Conservation (phyloP, 2,797 vertebrate species). For the Galaxias olidus region DNA sequence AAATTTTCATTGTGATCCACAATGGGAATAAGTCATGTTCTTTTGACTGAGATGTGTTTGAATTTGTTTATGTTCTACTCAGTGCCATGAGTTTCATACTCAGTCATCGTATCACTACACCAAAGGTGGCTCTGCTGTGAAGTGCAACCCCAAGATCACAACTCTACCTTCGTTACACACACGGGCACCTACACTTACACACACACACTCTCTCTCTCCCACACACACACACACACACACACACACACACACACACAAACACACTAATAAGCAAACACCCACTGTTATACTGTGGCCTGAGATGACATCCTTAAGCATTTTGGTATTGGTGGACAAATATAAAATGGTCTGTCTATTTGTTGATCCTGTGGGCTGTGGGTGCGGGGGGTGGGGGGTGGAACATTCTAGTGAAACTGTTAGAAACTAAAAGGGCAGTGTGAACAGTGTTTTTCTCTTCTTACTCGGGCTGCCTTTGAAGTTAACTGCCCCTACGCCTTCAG, state of each 20-base stretch:
- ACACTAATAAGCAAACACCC: conserved; percentile 13
- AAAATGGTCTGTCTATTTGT: conserved; percentile 46
- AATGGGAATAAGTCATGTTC: conserved; percentile 8
- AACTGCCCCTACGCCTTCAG: conserved; percentile 64
- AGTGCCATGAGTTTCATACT: conserved; percentile 52
- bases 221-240: conserved; percentile 17
- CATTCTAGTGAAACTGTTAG: conserved; percentile 19
- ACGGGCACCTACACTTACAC: neutral
- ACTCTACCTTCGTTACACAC: conserved; percentile 12
- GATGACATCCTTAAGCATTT: conserved; percentile 5
- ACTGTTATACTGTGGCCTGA: conserved; percentile 11
- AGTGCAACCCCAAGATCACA: conserved; percentile 38
- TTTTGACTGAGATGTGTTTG: conserved; percentile 46
- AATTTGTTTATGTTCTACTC: conserved; percentile 29
- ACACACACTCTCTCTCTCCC: conserved; percentile 9
- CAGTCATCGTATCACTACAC: conserved; percentile 35
- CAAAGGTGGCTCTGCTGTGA: conserved; percentile 45
- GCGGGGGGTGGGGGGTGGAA: conserved; percentile 19
- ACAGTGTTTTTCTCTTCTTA: conserved; percentile 57
- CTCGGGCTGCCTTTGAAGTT: conserved; percentile 72
- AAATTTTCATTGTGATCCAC: conserved; percentile 4
- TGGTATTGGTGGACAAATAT: conserved; percentile 26
- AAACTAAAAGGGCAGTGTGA: conserved; percentile 55
- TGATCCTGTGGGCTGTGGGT: conserved; percentile 42
- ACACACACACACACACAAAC: conserved; percentile 16